Base-by-base conservation (phyloP, 1,140 invertebrate species). In the Drosophila ercepeae region DNA sequence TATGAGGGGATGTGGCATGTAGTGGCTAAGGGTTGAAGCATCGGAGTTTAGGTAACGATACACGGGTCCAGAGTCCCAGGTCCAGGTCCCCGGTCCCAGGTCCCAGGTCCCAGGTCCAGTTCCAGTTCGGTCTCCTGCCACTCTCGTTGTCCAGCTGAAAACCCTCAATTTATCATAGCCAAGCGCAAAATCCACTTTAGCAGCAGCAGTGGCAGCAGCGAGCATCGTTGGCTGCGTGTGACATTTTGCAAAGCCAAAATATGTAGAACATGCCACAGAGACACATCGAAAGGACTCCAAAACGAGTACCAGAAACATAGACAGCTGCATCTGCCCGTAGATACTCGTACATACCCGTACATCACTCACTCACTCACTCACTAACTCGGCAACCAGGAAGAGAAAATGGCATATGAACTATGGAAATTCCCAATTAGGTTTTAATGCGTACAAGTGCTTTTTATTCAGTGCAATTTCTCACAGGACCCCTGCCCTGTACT, bases 361-460 rank as follows among this genome's bases (percentile, higher is more conserved):
- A 13, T 48, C 42, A 29, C 60, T 11, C 52, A 54, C 39, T 54
- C 29, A 36, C 18, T 51, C 39, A 76, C 41, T 41, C 6, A 53
- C 6, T 42, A 19, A 49, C 16, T 39, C 13, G 39, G 36, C 8
- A 68, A 36, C 7, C 52, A 59, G 82, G 81, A 68, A 70, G 82
- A 64, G 82, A 77, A 86, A 70, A 82, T 77, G 63, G 69, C 82
- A 88, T 76, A 84, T 84, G 82, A 88, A 86, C 82, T 86, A 88
- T 88, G 82, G 82, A 88, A 88, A 88, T 88, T 88, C 77, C 82
- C 82, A 88, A 88, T 88, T 88, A 88, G 82, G 74, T 88, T 88
- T 88, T 88, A 88, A 88, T 88, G 82, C 70, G 78, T 78, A 82
- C 82, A 88, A 88, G 82, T 88, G 82, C 81, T 88, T 88, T 86